Conservation (phyloP, 2,797 vertebrate species). For the Benthosema pterotum region DNA sequence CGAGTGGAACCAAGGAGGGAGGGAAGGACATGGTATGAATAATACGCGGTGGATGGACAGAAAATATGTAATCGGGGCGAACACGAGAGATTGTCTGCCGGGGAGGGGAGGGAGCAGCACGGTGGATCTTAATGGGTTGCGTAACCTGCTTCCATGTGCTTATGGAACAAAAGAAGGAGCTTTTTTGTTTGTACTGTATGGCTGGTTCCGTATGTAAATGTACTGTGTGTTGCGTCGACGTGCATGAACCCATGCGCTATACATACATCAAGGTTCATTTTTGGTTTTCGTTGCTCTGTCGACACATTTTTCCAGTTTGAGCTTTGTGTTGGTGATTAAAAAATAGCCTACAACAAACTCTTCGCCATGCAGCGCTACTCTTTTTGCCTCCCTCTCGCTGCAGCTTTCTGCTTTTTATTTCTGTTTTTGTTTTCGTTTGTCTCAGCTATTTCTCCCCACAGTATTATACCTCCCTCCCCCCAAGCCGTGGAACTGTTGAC, state of each 20-base stretch:
- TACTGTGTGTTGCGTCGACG: constrained; percentile 10
- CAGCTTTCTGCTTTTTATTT: constrained; percentile 60
- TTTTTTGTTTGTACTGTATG: too few relatives aligned
- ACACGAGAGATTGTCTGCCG: constrained; percentile 27
- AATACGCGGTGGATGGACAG: constrained; percentile 2
- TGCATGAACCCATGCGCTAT: background rate
- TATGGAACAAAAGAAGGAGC: background rate
- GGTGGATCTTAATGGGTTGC: constrained; percentile 10
- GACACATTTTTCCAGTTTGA: background rate
- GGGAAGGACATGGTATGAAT: constrained; percentile 11
- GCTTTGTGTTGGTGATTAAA: too few relatives aligned
- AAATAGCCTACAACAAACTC: too few relatives aligned
- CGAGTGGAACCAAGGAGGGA: constrained; percentile 9
- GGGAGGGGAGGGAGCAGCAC: too few relatives aligned
- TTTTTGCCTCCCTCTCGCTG: constrained; percentile 62
- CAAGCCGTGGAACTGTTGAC: too few relatives aligned
- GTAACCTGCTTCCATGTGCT: constrained; percentile 26
- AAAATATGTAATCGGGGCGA: constrained; percentile 37
- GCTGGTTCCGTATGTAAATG: constrained; percentile 25
- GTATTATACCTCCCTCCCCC: constrained; percentile 37
- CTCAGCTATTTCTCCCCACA: constrained; percentile 66
- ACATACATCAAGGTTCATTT: background rate
- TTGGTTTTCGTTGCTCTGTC: too few relatives aligned
- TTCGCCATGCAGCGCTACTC: constrained; percentile 55
- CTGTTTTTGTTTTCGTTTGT: constrained; percentile 32